Conservation (phyloP, 2,113 vertebrate genomes). For the Dromiciops gliroides region DNA sequence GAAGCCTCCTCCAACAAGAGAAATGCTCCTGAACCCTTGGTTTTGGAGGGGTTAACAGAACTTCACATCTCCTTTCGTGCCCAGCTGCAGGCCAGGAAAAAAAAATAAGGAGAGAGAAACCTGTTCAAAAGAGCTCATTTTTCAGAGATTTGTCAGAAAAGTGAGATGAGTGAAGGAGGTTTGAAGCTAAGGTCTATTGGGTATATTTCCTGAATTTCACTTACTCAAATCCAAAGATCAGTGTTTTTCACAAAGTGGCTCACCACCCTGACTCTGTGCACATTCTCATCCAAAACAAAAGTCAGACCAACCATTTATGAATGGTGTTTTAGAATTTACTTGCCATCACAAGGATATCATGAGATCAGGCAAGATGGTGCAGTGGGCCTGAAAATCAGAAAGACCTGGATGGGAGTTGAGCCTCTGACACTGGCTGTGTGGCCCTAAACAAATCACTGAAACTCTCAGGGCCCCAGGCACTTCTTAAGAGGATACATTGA, state of each 20-base stretch:
- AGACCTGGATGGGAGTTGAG: not conserved
- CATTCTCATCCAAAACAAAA: not conserved
- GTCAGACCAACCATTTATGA: not conserved
- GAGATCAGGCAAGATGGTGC: not conserved
- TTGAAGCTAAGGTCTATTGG: conserved; percentile 6
- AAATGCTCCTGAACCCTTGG: conserved; percentile 35
- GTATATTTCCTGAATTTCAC: conserved; percentile 50
- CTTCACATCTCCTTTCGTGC: conserved; percentile 33
- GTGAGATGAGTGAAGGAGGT: not conserved
- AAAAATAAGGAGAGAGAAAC: conserved; percentile 13
- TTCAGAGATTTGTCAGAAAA: conserved; percentile 68
- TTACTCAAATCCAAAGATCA: not conserved
- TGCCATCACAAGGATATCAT: not conserved
- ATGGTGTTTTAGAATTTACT: not conserved
- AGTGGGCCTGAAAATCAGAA: not conserved
- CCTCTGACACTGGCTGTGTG: not conserved
- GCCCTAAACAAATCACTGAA: not conserved
- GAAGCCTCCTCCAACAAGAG: conserved; percentile 15
- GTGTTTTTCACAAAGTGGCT: not conserved
- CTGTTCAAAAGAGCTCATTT: conserved; percentile 57
- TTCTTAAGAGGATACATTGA: not conserved
- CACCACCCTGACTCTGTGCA: not conserved
- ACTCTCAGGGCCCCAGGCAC: not conserved
- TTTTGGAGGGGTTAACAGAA: conserved; percentile 69
- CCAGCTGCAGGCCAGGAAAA: conserved; percentile 50